A percentile compares a stretch with the other conserved stretches of the same genome.
Evolutionary conservation across 2,797 vertebrate genomes (phyloP).

Genomic region (Malacoctenus gilli): DNA sequence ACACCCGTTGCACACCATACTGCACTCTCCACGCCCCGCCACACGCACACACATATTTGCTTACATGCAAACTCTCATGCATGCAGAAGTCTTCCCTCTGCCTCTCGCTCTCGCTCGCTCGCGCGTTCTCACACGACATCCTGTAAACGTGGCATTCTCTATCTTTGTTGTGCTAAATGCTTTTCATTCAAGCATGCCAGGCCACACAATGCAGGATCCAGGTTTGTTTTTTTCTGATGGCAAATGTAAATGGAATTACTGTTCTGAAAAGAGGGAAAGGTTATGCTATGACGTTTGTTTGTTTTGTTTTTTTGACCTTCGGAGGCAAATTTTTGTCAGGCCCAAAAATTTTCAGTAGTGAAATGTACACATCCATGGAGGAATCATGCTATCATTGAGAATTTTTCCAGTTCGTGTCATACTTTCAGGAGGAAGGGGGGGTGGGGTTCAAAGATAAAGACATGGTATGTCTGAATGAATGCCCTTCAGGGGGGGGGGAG

Average conservation of each 20-base stretch:
- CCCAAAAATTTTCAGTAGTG: slow-evolving; percentile 47
- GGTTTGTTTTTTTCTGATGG: slow-evolving; percentile 51
- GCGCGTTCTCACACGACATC: slow-evolving; percentile 42
- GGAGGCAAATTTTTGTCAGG: slow-evolving; percentile 44
- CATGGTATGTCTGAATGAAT: slow-evolving; percentile 71
- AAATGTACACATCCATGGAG: slow-evolving; percentile 67
- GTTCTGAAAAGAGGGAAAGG: slow-evolving; percentile 39
- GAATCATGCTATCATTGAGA: slow-evolving; percentile 74
- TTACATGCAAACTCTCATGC: slow-evolving; percentile 62
- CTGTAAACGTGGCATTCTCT: slow-evolving; percentile 65
- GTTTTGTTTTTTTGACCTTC: slow-evolving; percentile 18
- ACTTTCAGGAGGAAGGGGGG: slow-evolving; percentile 62
- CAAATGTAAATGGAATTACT: slow-evolving; percentile 63
- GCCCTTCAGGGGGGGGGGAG: slow-evolving; percentile 43
- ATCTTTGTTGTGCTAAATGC: slow-evolving; percentile 67
- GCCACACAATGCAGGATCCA: slow-evolving; percentile 80
- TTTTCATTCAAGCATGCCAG: slow-evolving; percentile 83
- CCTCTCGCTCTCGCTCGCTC: slow-evolving; percentile 6
- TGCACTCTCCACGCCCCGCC: not conserved
- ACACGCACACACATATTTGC: slow-evolving; percentile 25
- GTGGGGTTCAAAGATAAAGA: slow-evolving; percentile 70
- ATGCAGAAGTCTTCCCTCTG: slow-evolving; percentile 46
- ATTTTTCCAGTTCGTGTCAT: slow-evolving; percentile 52
- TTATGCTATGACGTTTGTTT: slow-evolving; percentile 37
- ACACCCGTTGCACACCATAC: slow-evolving; percentile 6